Conservation (phyloP, 2,113 vertebrate species). For the Vulpes vulpes region DNA sequence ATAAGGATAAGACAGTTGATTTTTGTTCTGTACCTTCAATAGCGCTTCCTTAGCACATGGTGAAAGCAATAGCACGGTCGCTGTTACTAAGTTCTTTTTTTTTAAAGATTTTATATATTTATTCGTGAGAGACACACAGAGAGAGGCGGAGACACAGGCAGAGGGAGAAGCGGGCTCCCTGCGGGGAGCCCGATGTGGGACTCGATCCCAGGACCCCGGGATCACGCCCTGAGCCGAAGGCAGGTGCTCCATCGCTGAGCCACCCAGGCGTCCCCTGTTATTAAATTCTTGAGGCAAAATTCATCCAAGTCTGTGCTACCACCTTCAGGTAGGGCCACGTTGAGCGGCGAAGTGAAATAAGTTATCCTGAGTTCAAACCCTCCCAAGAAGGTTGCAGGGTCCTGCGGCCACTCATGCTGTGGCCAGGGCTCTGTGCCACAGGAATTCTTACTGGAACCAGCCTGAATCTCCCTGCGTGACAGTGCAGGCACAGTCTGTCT, state of each 20-base stretch:
- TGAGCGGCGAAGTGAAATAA: not conserved
- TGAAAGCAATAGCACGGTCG: not conserved
- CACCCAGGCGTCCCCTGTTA: not conserved
- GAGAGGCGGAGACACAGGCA: too few species aligned
- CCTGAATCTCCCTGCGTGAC: not conserved
- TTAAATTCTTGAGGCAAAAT: constrained; percentile 3
- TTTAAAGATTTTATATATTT: too few species aligned
- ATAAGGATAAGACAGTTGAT: not conserved
- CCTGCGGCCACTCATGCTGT: too few species aligned
- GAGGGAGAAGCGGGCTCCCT: too few species aligned
- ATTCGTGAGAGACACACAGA: too few species aligned
- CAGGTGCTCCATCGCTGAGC: too few species aligned
- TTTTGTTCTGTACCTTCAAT: not conserved
- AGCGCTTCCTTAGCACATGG: not conserved
- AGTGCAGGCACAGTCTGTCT: not conserved
- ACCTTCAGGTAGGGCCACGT: not conserved
- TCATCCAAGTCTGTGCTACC: not conserved
- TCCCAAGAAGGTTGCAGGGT: not conserved
- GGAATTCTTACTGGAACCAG: not conserved
- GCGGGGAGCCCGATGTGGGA: too few species aligned
- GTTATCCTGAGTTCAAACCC: not conserved
- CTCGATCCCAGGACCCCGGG: too few species aligned
- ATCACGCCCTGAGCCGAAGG: too few species aligned
- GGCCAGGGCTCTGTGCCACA: not conserved
- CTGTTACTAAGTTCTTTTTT: not conserved